Evolutionary conservation across 2,888 invertebrate species (phyloP), one percentile per base, ranked within the genome.

Genomic region (Scaptomyza cyrtandrae): DNA sequence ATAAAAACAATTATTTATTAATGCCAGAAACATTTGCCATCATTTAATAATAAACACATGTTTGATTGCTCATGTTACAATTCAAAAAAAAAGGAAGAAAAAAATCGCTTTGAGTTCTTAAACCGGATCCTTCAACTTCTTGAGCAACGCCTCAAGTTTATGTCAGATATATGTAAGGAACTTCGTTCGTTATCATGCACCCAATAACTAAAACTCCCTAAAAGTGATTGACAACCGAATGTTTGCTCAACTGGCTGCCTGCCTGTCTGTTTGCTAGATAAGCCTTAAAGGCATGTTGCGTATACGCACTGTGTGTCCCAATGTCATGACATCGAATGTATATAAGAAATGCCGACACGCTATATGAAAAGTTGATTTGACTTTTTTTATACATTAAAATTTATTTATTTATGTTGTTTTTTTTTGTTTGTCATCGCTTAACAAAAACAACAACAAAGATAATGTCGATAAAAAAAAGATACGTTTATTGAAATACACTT

Each of bases 231-330:
- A 19, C 19, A 43, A 33, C 49, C 13, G 14, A 29, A 44, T 63
- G 53, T 70, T 69, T 54, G 53, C 41, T 54, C 33, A 33, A 19
- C 24, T 19, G 58, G 5, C 49, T 56, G 57, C 31, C 49, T 46
- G 57, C 19, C 43, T 14, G 53, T 33, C n/a, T n/a, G n/a, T n/a
- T n/a, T 49, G 55, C 6, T 39, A 50, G 62, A 75, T 75, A 73
- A 75, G 55, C 48, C 53, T 53, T 11, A 31, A n/a, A 50, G 19
- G 14, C 27, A 0, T 13, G 41, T 61, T 71, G 77, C 60, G 77
- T 76, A 74, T 74, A 74, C 65, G 77, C 65, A 49, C 24, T n/a
- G 52, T 75, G 45, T 41, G 11, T 1, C 10, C 10, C 49, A 54
- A 45, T 29, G 35, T 27, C 31, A 50, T 46, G 10, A 9, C 45